Evolutionary conservation across 2,888 invertebrate species (phyloP).

Genomic region (Lissonota sp.): DNA sequence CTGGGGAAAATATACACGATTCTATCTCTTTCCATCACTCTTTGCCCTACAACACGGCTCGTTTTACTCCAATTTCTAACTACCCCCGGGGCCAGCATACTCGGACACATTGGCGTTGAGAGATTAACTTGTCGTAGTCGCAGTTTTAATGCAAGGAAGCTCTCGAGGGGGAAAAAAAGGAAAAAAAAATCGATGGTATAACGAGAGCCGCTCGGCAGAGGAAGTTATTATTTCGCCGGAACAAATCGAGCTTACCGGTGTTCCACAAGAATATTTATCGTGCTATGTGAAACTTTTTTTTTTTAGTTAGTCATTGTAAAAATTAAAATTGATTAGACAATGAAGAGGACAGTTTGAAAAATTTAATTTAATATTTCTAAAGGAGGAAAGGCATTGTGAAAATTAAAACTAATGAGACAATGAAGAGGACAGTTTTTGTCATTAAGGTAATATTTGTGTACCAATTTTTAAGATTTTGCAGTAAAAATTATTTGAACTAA

Average conservation of each 20-base stretch:
- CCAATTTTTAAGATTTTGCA: too few relatives aligned
- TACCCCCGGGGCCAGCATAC: slow-evolving; percentile 15
- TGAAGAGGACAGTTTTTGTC: too few relatives aligned
- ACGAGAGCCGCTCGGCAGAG: slow-evolving; percentile 37
- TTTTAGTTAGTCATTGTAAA: neutral
- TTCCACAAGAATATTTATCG: slow-evolving; percentile 11
- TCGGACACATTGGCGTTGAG: slow-evolving; percentile 73
- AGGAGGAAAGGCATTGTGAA: too few relatives aligned
- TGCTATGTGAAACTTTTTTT: neutral
- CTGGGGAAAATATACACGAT: slow-evolving; percentile 35
- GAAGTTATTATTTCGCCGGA: slow-evolving; percentile 45
- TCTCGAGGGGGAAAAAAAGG: slow-evolving; percentile 53
- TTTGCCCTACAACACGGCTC: slow-evolving; percentile 11
- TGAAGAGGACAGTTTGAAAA: too few relatives aligned
- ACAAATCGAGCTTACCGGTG: slow-evolving; percentile 19
- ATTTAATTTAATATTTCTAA: neutral
- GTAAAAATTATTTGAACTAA: too few relatives aligned
- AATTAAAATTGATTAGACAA: neutral
- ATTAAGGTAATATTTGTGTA: too few relatives aligned
- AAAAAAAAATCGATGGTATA: slow-evolving; percentile 70
- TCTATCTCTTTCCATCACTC: neutral
- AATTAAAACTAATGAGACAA: too few relatives aligned
- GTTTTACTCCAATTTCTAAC: slow-evolving; percentile 53
- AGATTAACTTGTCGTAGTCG: slow-evolving; percentile 77
- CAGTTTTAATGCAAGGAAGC: slow-evolving; percentile 76